Evolutionary conservation across 1,140 invertebrate genomes (phyloP), one percentile per base, ranked within the genome.

Genomic region (Papilio aristodemus): DNA sequence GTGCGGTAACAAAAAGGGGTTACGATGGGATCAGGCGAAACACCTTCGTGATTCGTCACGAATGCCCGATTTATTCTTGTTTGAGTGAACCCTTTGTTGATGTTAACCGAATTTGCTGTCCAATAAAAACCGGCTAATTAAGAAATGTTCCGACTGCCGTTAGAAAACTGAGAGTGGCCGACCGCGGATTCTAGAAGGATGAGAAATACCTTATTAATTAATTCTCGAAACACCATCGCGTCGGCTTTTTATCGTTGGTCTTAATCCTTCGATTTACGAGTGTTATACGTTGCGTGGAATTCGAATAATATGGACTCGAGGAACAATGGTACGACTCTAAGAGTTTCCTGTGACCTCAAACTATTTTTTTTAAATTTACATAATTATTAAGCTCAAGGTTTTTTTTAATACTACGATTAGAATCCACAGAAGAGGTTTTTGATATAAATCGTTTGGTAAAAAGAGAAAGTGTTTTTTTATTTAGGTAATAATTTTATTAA

Each of bases 61-160:
- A 87, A 79, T 81, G 80, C 84, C 76, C 79, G 79, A 76, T 88
- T 91, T 88, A 87, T 90, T 91, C 85, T 91, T 91, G 88, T 87
- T 88, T 86, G 84, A 87, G 79, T 78, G 85, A 85, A 76, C 77
- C 84, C 82, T 87, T 89, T 91, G 87, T 91, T 84, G 72, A 74
- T 83, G 82, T 84, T 89, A 89, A 89, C 87, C 84, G 87, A 91
- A 89, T 89, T 91, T 89, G 89, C 85, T 83, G 83, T 82, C 76
- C 80, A 83, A 86, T 89, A 91, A 91, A 89, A 89, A 86, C 75
- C 78, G 77, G 80, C 86, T 89, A 91, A 91, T 91, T 89, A 91
- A 87, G 85, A 88, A 89, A 90, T 89, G 85, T 87, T 84, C 78
- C 81, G 78, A 73, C 77, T 76, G 85, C 81, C 80, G 79, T 87